Percentiles rank a stretch among this genome's conserved stretches.
These are phyloP conservation scores for Nephila pilipes DNA, from an alignment of 1,140 invertebrate species.

Conservation along the genomic window DNA sequence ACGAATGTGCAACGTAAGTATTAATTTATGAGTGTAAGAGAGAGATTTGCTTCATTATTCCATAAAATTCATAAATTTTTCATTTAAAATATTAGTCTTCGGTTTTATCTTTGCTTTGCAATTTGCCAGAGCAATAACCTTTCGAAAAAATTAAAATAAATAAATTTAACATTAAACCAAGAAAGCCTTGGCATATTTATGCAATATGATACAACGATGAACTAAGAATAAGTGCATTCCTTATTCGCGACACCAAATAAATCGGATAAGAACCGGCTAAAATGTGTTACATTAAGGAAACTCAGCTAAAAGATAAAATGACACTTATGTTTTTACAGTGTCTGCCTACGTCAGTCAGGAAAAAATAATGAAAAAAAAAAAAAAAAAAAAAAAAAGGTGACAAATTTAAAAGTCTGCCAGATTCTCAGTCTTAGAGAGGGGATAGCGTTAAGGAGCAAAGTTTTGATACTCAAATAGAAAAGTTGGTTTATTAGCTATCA, in stretches of 20 bases:
- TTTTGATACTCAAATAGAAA: slow-evolving; percentile 62
- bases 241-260: slow-evolving; percentile 7
- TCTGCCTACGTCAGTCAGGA: slow-evolving; percentile 18
- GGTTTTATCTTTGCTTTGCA: neutral
- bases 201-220: neutral
- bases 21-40: too few relatives aligned
- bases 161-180: neutral
- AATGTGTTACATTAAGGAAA: slow-evolving; percentile 6
- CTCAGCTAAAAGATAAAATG: neutral
- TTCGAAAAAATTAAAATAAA: slow-evolving; percentile 9
- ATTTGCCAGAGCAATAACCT: neutral
- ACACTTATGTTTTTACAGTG: slow-evolving; percentile 29
- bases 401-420: slow-evolving; percentile 29
- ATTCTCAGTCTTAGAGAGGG: slow-evolving; percentile 40
- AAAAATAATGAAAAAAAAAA: neutral
- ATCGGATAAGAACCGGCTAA: neutral
- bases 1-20: too few relatives aligned
- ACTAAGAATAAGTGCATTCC: neutral
- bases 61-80: too few relatives aligned
- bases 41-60: too few relatives aligned
- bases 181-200: neutral
- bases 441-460: neutral
- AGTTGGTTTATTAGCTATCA: slow-evolving; percentile 56
- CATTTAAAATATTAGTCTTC: neutral
- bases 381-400: neutral